A percentile compares a stretch with the other conserved stretches of the same genome.
These are phyloP conservation scores for Physocephala rufipes DNA, from an alignment of 2,888 invertebrate species.

Conservation along the genomic window DNA sequence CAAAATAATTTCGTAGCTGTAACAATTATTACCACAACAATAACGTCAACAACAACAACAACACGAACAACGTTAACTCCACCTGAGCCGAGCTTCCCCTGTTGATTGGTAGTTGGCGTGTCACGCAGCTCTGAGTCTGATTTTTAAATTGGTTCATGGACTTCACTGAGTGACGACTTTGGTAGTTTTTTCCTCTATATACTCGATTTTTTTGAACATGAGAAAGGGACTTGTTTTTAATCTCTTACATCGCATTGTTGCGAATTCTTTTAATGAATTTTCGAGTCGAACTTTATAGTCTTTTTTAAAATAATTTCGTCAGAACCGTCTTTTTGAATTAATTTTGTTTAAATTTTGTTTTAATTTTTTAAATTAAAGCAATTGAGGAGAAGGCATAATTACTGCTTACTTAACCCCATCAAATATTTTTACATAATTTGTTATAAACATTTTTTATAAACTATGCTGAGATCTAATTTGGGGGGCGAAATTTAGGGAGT, in stretches of 20 bases:
- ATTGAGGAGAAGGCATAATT: too few relatives aligned
- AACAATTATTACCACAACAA: not conserved
- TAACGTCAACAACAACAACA: constrained; percentile 5
- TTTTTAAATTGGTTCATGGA: constrained; percentile 19
- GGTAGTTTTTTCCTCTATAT: constrained; percentile 6
- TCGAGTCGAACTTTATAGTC: too few relatives aligned
- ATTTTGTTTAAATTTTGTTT: too few relatives aligned
- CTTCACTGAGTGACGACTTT: not conserved
- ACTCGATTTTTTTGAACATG: not conserved
- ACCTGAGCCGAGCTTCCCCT: constrained; percentile 10
- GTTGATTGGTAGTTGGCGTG: constrained; percentile 1
- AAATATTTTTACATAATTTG: too few relatives aligned
- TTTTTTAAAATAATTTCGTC: too few relatives aligned
- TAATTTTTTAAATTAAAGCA: too few relatives aligned
- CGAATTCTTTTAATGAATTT: not conserved
- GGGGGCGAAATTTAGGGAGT: too few relatives aligned
- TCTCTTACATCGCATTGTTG: not conserved
- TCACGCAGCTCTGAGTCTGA: not conserved
- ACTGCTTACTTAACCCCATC: too few relatives aligned
- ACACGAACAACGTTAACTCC: not conserved
- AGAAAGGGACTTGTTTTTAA: not conserved
- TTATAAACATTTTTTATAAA: too few relatives aligned
- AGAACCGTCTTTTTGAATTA: too few relatives aligned
- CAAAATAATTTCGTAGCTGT: not conserved
- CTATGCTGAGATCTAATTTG: too few relatives aligned